These are phyloP conservation scores for Rhyacophila evoluta DNA, from an alignment of 2,888 invertebrate genomes.

Conservation along the genomic window DNA sequence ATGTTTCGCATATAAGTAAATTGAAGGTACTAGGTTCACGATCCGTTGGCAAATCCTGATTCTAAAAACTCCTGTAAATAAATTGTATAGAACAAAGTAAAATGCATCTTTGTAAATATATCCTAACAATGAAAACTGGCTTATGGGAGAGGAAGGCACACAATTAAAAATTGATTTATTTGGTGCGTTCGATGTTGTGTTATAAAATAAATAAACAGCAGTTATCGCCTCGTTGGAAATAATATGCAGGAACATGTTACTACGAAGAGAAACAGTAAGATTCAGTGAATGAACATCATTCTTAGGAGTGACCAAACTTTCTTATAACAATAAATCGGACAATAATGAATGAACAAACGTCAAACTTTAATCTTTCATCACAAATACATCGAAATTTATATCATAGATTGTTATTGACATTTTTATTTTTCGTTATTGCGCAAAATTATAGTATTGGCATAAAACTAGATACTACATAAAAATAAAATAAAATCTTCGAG, in stretches of 20 bases:
- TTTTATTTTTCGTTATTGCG: too few species aligned
- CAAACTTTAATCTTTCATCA: too few species aligned
- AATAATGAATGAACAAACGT: too few species aligned
- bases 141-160: not conserved
- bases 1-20: too few species aligned
- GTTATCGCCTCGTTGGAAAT: slow-evolving; percentile 8
- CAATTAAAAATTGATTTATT: slow-evolving; percentile 24
- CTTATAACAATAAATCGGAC: too few species aligned
- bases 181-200: not conserved
- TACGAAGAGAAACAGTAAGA: slow-evolving; percentile 30
- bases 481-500: too few species aligned
- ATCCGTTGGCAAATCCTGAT: not conserved
- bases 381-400: too few species aligned
- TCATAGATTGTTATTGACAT: too few species aligned
- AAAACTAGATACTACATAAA: too few species aligned
- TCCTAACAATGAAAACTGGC: not conserved
- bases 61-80: not conserved
- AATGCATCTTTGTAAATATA: not conserved
- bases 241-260: slow-evolving; percentile 29
- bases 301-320: slow-evolving; percentile 32
- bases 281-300: slow-evolving; percentile 37
- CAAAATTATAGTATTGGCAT: too few species aligned
- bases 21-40: not conserved
- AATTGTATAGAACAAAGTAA: not conserved
- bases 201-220: slow-evolving; percentile 9